These are phyloP conservation scores for Sternotherus odoratus DNA, from an alignment of 2,797 vertebrate species.

Conservation along the genomic window DNA sequence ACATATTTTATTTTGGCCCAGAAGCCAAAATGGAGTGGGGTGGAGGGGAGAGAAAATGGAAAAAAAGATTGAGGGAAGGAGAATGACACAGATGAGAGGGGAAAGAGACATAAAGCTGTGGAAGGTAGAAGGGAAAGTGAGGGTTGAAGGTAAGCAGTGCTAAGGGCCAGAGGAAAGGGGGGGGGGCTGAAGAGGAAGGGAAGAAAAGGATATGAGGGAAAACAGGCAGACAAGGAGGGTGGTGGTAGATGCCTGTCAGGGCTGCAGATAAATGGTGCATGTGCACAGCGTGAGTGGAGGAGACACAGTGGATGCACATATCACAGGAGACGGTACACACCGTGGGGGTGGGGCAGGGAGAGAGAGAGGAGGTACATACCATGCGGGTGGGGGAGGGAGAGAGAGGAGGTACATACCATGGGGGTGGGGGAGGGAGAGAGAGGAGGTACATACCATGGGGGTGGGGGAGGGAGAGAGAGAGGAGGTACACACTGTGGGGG, in stretches of 20 bases:
- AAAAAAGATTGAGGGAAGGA: not conserved
- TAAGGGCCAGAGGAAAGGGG: not conserved
- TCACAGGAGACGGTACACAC: constrained; percentile 54
- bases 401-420: no score
- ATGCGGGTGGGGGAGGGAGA: no score
- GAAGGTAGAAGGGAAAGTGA: constrained; percentile 38
- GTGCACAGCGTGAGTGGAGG: constrained; percentile 18
- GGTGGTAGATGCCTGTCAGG: constrained; percentile 20
- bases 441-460: no score
- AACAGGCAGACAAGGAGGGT: not conserved
- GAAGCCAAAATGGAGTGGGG: constrained; percentile 34
- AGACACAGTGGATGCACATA: constrained; percentile 32
- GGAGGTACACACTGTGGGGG: no score
- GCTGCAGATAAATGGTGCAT: constrained; percentile 36
- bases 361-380: no score
- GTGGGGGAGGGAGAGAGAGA: no score
- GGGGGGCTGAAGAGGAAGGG: not conserved
- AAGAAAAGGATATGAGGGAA: not conserved
- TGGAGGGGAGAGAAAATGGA: constrained; percentile 30
- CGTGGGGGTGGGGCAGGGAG: no score
- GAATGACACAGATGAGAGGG: constrained; percentile 7
- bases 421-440: no score
- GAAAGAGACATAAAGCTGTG: constrained; percentile 14
- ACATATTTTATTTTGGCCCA: constrained; percentile 50
- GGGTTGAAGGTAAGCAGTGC: constrained; percentile 31